Conservation (phyloP, 2,797 vertebrate genomes). For the Choloepus didactylus region DNA sequence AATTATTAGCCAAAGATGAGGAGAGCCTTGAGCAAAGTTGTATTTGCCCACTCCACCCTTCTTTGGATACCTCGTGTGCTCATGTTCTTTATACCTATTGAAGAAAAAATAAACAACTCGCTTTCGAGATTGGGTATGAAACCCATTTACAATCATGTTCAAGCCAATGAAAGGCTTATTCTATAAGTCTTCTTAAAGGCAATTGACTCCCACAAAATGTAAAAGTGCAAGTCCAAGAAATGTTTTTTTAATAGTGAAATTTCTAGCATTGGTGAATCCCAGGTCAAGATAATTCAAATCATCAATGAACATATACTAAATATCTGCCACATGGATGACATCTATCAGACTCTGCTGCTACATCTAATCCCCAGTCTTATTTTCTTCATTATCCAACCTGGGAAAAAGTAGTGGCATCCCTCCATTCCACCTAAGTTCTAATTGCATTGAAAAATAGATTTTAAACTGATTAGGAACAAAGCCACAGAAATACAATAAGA, state of each 20-base stretch:
- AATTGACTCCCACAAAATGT: neutral
- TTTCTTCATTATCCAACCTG: neutral
- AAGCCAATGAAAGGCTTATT: neutral
- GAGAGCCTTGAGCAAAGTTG: neutral
- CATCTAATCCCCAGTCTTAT: neutral
- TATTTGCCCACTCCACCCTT: neutral
- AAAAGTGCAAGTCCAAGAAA: neutral
- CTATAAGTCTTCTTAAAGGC: neutral
- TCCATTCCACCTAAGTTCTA: neutral
- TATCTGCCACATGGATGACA: neutral
- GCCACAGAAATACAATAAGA: neutral
- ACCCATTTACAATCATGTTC: neutral
- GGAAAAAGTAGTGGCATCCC: neutral
- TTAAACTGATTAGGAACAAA: slow-evolving; percentile 2
- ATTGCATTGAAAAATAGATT: neutral
- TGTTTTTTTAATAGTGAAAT: neutral
- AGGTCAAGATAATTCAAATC: neutral
- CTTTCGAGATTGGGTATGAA: slow-evolving; percentile 37
- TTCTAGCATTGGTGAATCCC: slow-evolving; percentile 1
- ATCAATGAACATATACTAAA: neutral
- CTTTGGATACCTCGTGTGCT: neutral
- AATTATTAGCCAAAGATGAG: neutral
- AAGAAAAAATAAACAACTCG: slow-evolving; percentile 50
- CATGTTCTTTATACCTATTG: neutral
- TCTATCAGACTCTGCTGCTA: neutral